Conservation (phyloP, 2,888 invertebrate genomes). For the Poecilus cupreus region DNA sequence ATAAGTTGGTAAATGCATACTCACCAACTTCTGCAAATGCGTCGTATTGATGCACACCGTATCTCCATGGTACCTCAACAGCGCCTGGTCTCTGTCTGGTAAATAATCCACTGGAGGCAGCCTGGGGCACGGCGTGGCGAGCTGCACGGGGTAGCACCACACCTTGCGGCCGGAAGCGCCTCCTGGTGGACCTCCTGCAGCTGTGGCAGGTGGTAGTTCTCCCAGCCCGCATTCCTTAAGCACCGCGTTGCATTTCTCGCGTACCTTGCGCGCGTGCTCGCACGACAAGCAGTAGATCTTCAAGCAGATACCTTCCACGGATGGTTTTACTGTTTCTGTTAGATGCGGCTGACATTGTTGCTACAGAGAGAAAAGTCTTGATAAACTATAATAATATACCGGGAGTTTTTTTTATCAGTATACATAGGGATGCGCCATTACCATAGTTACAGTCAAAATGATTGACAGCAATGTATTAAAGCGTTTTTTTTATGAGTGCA, state of each 20-base stretch:
- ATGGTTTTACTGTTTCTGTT: constrained; percentile 94
- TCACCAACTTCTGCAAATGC: constrained; percentile 94
- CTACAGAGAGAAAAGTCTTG: too few species aligned
- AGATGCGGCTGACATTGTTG: constrained; percentile 97
- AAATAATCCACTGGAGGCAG: constrained; percentile 91
- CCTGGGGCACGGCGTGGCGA: constrained; percentile 89
- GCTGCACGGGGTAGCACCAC: constrained; percentile 96
- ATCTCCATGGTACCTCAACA: constrained; percentile 91
- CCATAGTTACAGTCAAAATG: too few species aligned
- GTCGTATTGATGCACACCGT: constrained; percentile 88
- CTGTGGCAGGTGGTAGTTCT: constrained; percentile 74
- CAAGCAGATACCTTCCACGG: constrained; percentile 95
- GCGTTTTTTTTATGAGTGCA: too few species aligned
- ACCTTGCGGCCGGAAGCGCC: constrained; percentile 89
- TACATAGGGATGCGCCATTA: too few species aligned
- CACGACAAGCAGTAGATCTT: constrained; percentile 95
- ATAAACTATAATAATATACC: constrained; percentile 67
- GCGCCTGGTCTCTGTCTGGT: constrained; percentile 89
- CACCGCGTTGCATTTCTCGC: constrained; percentile 88
- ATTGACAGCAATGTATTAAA: too few species aligned
- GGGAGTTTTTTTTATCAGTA: too few species aligned
- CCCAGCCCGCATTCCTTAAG: constrained; percentile 91
- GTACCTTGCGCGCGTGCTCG: constrained; percentile 93
- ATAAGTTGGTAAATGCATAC: too few species aligned
- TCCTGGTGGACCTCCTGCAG: constrained; percentile 79